phyloP scores from a whole-genome alignment of 2,888 invertebrate species.

The Apotomis betuletana region DNA sequence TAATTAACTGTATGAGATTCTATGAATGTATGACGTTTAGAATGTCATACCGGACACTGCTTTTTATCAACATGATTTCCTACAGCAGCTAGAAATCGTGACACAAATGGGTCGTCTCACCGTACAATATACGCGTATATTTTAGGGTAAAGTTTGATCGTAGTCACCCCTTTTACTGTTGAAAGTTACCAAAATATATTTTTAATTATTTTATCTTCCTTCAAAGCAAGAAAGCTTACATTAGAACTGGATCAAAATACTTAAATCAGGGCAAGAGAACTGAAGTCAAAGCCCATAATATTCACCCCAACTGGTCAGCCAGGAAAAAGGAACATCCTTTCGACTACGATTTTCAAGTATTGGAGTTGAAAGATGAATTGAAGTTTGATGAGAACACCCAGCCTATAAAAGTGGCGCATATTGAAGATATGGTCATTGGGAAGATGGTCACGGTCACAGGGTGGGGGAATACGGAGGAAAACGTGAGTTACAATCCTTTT shows the following conservation, averaged over 20 bases:
- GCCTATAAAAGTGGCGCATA: constrained; percentile 69
- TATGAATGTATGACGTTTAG: no score
- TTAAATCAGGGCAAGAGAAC: constrained; percentile 63
- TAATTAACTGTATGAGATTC: no score
- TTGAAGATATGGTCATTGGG: constrained; percentile 74
- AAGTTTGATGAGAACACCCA: constrained; percentile 65
- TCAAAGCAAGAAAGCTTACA: constrained; percentile 67
- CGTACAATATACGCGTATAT: no score
- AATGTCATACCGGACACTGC: no score
- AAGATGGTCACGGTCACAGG: constrained; percentile 74
- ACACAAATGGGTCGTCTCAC: no score
- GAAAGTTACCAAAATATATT: not conserved
- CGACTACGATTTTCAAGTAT: constrained; percentile 73
- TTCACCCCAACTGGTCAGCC: constrained; percentile 68
- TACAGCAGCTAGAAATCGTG: no score
- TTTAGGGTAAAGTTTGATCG: no score
- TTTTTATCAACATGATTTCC: no score
- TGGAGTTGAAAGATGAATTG: constrained; percentile 62
- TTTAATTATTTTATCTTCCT: constrained; percentile 33
- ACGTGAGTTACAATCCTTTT: constrained; percentile 59
- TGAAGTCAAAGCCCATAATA: constrained; percentile 51
- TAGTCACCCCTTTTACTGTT: no score
- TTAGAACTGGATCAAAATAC: constrained; percentile 72
- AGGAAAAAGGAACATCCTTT: constrained; percentile 70
- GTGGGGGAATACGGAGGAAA: constrained; percentile 76